Base-by-base conservation (phyloP, 2,113 vertebrate species). In the Pardalotus punctatus region DNA sequence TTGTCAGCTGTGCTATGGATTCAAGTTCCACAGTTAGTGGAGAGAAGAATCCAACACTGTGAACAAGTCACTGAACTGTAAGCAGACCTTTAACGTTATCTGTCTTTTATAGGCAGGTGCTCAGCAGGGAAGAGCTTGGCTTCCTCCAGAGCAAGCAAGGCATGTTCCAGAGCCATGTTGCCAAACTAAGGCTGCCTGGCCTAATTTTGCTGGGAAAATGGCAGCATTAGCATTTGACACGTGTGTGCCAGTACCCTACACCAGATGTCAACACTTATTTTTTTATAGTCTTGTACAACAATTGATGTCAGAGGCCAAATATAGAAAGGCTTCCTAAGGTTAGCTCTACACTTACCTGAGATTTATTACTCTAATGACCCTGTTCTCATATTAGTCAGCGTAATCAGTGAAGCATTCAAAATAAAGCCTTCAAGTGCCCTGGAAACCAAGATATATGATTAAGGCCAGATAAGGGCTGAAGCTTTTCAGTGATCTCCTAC, bases 331-430 rank as follows among this genome's bases (percentile, higher is more conserved):
- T 94, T 83, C 85, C 45, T 70, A 51, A 77, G 72, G 76, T 31
- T 73, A 48, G 20, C 18, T 78, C 33, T 50, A 66, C 18, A 6
- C 48, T 86, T 93, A 70, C 76, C 85, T 90, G 42, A 95, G 56
- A 85, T 82, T 95, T 91, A 93, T 83, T 93, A 50, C 62, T 31
- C 24, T 70, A 77, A 90, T 66, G 66, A 80, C 47, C 38, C 31
- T 88, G 35, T 83, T 94, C 71, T 90, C 28, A 12, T 66, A 77
- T 91, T 95, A 88, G 73, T 56, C 51, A 60, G 61, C 50, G 61
- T 91, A 89, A 95, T 64, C 82, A 62, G 16, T 70, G 60, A 90
- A 64, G 62, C 29, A 61, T 47, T 87, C 87, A 77, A 72, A 94
- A 89, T 65, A 77, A 82, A 94, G 33, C 24, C 45, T 85, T 35